Conservation (phyloP, 2,888 invertebrate species). For the Philaethria dido region DNA sequence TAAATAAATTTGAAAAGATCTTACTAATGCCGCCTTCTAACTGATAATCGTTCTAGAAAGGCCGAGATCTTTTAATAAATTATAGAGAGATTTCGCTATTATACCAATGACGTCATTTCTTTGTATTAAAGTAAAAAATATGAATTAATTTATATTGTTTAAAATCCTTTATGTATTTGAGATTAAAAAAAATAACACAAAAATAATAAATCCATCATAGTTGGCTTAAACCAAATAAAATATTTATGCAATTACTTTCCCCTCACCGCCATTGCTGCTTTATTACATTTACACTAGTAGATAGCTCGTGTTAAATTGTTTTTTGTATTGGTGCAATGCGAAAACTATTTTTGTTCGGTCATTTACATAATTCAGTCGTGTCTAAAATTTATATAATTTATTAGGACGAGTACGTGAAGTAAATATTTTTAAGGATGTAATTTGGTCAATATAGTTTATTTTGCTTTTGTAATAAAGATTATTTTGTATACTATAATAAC, state of each 20-base stretch:
- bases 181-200: not conserved
- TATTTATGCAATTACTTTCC: conserved; percentile 13
- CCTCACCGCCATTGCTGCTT: not conserved
- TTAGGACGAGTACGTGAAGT: not conserved
- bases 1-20: too few species aligned
- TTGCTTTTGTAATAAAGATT: not conserved
- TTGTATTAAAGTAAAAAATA: not conserved
- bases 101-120: not conserved
- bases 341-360: not conserved
- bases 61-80: too few species aligned
- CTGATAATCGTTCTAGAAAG: too few species aligned
- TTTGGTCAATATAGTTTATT: not conserved
- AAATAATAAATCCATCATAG: not conserved
- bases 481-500: not conserved
- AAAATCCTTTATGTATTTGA: not conserved
- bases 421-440: not conserved
- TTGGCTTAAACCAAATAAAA: conserved; percentile 9
- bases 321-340: conserved; percentile 20
- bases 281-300: conserved; percentile 9
- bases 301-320: conserved; percentile 12
- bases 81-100: too few species aligned
- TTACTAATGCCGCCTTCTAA: too few species aligned
- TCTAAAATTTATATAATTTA: conserved; percentile 4
- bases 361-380: conserved; percentile 14
- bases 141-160: not conserved